Conservation (phyloP, 2,113 vertebrate species). For the Hippocampus comes region DNA sequence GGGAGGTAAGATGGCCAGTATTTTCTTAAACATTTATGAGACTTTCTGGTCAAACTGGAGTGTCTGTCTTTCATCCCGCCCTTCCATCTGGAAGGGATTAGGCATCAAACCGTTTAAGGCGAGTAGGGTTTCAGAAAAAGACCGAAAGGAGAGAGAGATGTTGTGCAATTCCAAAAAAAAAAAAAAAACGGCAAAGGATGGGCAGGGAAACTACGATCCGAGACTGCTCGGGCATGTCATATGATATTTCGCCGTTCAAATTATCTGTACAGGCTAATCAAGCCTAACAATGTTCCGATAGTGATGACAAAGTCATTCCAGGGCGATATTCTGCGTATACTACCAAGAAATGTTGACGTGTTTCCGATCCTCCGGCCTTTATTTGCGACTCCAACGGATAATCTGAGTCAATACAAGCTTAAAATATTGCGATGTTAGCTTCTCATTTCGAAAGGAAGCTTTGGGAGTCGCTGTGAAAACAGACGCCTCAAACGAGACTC, state of each 20-base stretch:
- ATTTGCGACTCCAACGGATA: background rate
- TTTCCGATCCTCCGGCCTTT: background rate
- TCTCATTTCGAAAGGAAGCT: background rate
- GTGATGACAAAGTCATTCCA: background rate
- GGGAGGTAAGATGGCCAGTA: background rate
- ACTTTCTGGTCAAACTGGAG: slow-evolving; percentile 42
- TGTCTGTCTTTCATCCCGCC: slow-evolving; percentile 66
- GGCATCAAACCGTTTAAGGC: slow-evolving; percentile 59
- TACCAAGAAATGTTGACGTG: background rate
- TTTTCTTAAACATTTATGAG: slow-evolving; percentile 47
- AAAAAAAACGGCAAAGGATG: slow-evolving; percentile 8
- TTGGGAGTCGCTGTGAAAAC: background rate
- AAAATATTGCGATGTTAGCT: background rate
- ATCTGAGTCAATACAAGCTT: background rate
- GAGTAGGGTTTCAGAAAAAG: slow-evolving; percentile 48
- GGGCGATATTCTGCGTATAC: background rate
- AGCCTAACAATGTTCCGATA: background rate
- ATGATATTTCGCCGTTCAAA: slow-evolving; percentile 15
- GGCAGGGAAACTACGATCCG: slow-evolving; percentile 4
- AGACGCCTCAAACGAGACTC: background rate
- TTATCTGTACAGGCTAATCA: background rate
- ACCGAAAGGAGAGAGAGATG: slow-evolving; percentile 37
- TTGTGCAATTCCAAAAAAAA: slow-evolving; percentile 3
- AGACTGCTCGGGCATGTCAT: slow-evolving; percentile 11
- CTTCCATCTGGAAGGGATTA: slow-evolving; percentile 70